Evolutionary conservation across 37 sponge, comb jelly and placozoan genomes (phyloP), one percentile per base, ranked within the genome.

Genomic region (Mnemiopsis leidyi): DNA sequence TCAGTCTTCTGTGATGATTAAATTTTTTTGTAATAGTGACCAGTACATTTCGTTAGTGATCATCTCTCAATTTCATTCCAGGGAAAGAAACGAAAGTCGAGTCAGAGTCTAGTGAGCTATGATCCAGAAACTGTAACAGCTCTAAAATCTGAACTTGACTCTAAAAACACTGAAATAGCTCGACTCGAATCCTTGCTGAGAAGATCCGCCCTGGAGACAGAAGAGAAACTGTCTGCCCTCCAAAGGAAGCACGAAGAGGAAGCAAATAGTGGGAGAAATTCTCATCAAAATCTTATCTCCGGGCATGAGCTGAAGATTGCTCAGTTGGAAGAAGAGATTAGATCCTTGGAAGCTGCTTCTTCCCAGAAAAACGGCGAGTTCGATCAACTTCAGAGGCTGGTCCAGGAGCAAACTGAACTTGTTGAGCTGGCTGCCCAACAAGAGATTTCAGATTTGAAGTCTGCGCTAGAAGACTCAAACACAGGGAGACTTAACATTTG

Each of bases 301-400:
- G 28, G 30, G 16, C 25, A 26, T 39, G 61, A 85, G 25, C 3
- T 1, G 0, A 38, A 26, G 48, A 85, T 85, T 3, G 0, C 48
- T 25, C n/a, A 38, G 39, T 61, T 85, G n/a, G 26, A 85, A 26
- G 90, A 39, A 23, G n/a, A 38, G n/a, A 26, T 85, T 26, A 23
- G 7, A 40, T 23, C 61, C 36, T 61, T 85, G 0, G 90, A 85
- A 39, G 35, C 5, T 0, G 40, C 39, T 21, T 9, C 90, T 2
- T 18, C n/a, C 20, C 40, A 40, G 90, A 85, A 85, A 61, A 85
- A 85, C 35, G 28, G 21, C n/a, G 90, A 85, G 26, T 85, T 85
- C 90, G 13, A 7, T 23, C 61, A 28, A 28, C 23, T 85, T 16
- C 90, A 85, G 24, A 3, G 30, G 26, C 25, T 38, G 5, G 48